Percentiles rank a stretch among this genome's conserved stretches.
These are phyloP conservation scores for Camelus bactrianus DNA, from an alignment of 2,113 vertebrate species.

Conservation along the genomic window DNA sequence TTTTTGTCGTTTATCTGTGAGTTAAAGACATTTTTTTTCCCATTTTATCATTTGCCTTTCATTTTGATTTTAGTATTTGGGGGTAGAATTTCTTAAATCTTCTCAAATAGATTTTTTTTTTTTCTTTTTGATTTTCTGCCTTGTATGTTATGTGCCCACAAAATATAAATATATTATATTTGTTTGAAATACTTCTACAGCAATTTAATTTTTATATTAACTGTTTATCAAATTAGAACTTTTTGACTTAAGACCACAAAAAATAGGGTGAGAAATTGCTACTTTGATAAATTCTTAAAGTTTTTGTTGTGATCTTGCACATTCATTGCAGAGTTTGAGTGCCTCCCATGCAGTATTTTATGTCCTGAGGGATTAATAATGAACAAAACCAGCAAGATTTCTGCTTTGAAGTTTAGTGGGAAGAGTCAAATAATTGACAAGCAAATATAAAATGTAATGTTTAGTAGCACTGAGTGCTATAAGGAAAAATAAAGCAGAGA, in stretches of 20 bases:
- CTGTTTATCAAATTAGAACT: not conserved
- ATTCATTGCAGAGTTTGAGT: not conserved
- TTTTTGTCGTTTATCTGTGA: not conserved
- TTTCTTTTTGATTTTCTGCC: not conserved
- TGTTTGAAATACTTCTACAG: not conserved
- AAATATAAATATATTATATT: not conserved
- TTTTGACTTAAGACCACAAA: not conserved
- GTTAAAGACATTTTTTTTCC: not conserved
- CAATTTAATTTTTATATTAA: not conserved
- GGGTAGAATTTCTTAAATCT: not conserved
- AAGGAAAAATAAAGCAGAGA: not conserved
- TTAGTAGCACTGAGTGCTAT: not conserved
- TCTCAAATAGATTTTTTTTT: not conserved
- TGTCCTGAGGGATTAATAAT: not conserved
- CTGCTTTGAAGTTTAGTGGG: not conserved
- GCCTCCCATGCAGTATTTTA: not conserved
- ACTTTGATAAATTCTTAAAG: not conserved
- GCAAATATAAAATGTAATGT: not conserved
- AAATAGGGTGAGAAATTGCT: not conserved
- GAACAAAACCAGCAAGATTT: not conserved
- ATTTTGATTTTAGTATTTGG: not conserved
- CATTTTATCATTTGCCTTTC: not conserved
- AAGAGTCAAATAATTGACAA: not conserved
- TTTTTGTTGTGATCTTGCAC: not conserved
- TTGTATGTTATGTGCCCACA: not conserved